Evolutionary conservation across 2,888 invertebrate genomes (phyloP).

Genomic region (Brachyopa scutellaris): DNA sequence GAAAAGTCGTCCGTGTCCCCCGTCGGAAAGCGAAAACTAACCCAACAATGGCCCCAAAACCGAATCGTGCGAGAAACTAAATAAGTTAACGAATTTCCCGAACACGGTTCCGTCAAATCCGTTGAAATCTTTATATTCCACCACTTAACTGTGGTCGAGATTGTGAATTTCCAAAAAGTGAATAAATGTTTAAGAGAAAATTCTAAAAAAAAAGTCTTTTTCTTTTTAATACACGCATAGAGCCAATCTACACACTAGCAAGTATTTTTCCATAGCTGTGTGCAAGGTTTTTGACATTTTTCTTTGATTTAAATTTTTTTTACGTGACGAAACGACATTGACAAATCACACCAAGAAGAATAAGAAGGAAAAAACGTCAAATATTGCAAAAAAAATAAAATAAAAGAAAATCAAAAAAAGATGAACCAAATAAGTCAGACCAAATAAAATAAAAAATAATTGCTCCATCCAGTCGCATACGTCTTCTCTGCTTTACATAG

Average conservation of each 20-base stretch:
- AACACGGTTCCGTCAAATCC: constrained; percentile 33
- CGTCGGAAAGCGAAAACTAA: constrained; percentile 37
- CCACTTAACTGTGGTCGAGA: constrained; percentile 40
- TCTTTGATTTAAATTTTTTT: constrained; percentile 42
- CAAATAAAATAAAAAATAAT: constrained; percentile 37
- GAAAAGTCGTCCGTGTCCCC: constrained; percentile 58
- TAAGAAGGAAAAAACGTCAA: constrained; percentile 37
- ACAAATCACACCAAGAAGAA: constrained; percentile 54
- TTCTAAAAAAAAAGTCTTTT: constrained; percentile 64
- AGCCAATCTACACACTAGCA: not conserved
- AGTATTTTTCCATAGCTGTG: constrained; percentile 4
- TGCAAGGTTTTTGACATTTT: constrained; percentile 72
- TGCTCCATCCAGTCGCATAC: constrained; percentile 63
- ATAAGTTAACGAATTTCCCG: constrained; percentile 25
- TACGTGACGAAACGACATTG: constrained; percentile 67
- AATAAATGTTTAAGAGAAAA: constrained; percentile 46
- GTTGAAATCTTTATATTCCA: constrained; percentile 35
- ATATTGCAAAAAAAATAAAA: constrained; percentile 36
- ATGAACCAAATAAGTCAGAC: constrained; percentile 24
- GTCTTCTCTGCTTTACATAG: constrained; percentile 10
- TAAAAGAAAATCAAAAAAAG: not conserved
- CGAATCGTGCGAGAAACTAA: constrained; percentile 58
- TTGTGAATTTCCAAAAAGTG: constrained; percentile 39
- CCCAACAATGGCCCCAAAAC: constrained; percentile 67
- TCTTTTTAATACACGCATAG: constrained; percentile 22